Base-by-base conservation (phyloP, 2,113 vertebrate genomes). In the Cygnus buccinator region DNA sequence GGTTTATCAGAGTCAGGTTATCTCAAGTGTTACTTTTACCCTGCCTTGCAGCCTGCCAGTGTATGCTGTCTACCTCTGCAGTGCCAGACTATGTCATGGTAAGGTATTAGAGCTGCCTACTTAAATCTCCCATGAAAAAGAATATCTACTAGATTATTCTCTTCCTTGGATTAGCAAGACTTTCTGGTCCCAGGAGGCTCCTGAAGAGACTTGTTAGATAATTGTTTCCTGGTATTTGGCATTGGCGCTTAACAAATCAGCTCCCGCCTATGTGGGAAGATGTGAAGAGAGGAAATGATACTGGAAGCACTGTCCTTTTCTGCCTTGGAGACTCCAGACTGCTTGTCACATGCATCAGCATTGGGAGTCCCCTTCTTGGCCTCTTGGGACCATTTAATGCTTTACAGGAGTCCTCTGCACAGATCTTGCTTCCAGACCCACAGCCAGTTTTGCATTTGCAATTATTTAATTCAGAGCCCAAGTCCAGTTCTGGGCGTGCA, bases 401-500 rank as follows among this genome's bases (percentile, higher is more conserved):
- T 29, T 33, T 17, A 22, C 3, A 2, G 73, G 20, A 9, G 3
- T 73, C 77, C 41, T 59, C 65, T 59, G 25, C 39, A 48, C 44
- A 50, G 46, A 14, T 59, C 23, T 48, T 55, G 17, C 9, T 62
- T 59, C 50, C 52, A 78, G 48, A 44, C 29, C 26, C 3, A 11
- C 79, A 44, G 71, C n/a, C 31, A 37, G 9, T 71, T 89, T 91
- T 81, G 61, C 9, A 16, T 78, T 87, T 94, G 37, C 46, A 75
- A 0, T 74, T 89, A 29, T 70, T 61, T 81, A 3, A 28, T 22
- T 41, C 37, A 15, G 72, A 84, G 50, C 23, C 13, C 8, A 74
- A 67, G n/a, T 31, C 50, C 86, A 16, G 7, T 61, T 93, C 39
- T 41, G 28, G 54, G 12, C 43, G 33, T 12, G 22, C 20, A 33